Evolutionary conservation across 2,888 invertebrate species (phyloP).

Genomic region (Pseudococcus jackbeardsleyi): DNA sequence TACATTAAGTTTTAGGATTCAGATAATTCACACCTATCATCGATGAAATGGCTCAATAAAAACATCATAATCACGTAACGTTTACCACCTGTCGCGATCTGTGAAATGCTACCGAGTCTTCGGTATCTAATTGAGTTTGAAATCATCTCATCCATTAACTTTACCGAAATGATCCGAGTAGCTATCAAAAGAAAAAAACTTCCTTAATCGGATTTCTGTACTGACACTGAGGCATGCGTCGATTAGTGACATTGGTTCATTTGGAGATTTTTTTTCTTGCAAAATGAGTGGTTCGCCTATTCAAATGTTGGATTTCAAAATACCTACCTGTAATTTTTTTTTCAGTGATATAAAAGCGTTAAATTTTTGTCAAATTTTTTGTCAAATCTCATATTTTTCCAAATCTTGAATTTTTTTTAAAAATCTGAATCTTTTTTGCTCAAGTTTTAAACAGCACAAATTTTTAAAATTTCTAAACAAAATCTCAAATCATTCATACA

Average conservation of each 20-base stretch:
- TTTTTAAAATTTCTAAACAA: too few relatives aligned
- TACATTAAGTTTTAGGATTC: background rate
- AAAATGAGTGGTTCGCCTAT: background rate
- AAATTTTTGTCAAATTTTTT: too few relatives aligned
- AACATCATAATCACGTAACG: constrained; percentile 4
- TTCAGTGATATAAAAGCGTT: too few relatives aligned
- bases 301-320: too few relatives aligned
- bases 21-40: constrained; percentile 12
- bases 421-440: too few relatives aligned
- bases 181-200: background rate
- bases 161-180: background rate
- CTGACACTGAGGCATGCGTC: background rate
- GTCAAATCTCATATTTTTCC: too few relatives aligned
- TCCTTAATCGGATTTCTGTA: background rate
- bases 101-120: background rate
- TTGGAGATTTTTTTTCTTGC: background rate
- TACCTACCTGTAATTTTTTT: too few relatives aligned
- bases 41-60: constrained; percentile 17
- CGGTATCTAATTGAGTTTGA: constrained; percentile 28
- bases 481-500: too few relatives aligned
- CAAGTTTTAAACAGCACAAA: too few relatives aligned
- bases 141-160: background rate
- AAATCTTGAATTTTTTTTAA: too few relatives aligned
- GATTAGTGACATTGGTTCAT: background rate
- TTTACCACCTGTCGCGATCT: constrained; percentile 30